Base-by-base conservation (phyloP, 2,888 invertebrate species). In the Desoria tigrina region DNA sequence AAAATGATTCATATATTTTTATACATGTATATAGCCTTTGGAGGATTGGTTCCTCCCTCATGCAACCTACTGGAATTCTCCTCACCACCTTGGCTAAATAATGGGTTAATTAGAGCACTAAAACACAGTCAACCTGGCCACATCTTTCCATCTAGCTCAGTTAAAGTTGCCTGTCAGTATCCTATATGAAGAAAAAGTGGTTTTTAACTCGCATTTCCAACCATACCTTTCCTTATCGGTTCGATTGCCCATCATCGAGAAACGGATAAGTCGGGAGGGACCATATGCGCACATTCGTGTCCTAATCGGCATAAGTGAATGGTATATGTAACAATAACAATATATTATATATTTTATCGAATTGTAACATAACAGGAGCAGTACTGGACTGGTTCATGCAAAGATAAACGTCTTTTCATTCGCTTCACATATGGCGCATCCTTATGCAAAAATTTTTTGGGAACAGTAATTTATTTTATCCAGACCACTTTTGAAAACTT, bases 101-200 rank as follows among this genome's bases (percentile, higher is more conserved):
- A 72, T 72, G 72, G 69, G 65, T 68, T 69, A 72, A 72, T 72
- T 72, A 72, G 67, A 66, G 64, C 66, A 63, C 71, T 66, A 68
- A 56, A 64, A 51, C 55, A 21, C 27, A 24, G 11, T 53, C 53
- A 26, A 53, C 49, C 49, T 18, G 49, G n/a, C 49, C 49, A 49
- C 49, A 49, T 14, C 49, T 23, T 49, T 16, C 39, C 7, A 49
- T 49, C 49, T 49, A 11, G 49, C 23, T 39, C 39, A 16, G 16
- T n/a, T n/a, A n/a, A n/a, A n/a, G n/a, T n/a, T n/a, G n/a, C n/a
- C n/a, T n/a, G n/a, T n/a, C n/a, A n/a, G n/a, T n/a, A n/a, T n/a
- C n/a, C n/a, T 39, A 39, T 39, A 9, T 39, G 39, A 11, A 39
- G 9, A 39, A 39, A 39, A 39, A 39, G 39, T 39, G 39, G 39